A percentile compares a stretch with the other conserved stretches of the same genome.
phyloP scores from a whole-genome alignment of 2,888 invertebrate species.

The Alcis repandata region DNA sequence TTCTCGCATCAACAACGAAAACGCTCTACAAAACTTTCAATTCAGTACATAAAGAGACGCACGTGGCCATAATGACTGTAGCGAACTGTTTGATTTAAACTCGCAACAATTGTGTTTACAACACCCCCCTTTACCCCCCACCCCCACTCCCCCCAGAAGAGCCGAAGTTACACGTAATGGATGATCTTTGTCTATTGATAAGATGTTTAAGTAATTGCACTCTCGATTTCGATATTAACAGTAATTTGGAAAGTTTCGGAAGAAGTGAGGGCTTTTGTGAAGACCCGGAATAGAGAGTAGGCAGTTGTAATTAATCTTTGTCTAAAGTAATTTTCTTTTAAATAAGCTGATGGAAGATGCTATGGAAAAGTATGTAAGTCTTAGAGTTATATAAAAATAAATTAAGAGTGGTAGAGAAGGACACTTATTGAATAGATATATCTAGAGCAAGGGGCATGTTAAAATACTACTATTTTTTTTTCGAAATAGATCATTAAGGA shows the following conservation, averaged over 20 bases:
- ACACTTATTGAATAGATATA: no score
- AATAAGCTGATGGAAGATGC: not conserved
- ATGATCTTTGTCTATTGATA: conserved; percentile 52
- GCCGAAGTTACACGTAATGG: conserved; percentile 46
- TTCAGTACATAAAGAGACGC: conserved; percentile 67
- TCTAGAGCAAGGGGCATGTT: no score
- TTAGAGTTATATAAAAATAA: no score
- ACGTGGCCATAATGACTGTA: conserved; percentile 83
- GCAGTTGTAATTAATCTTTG: conserved; percentile 24
- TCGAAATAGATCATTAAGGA: no score
- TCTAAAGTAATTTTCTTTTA: not conserved
- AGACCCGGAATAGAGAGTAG: conserved; percentile 9
- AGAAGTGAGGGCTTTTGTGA: conserved; percentile 13
- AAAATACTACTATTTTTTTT: no score
- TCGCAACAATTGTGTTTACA: conserved; percentile 84
- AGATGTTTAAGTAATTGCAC: conserved; percentile 51
- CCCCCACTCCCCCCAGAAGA: conserved; percentile 20
- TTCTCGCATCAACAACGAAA: conserved; percentile 51
- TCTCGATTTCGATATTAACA: conserved; percentile 44
- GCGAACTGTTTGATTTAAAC: conserved; percentile 84
- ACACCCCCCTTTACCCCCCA: conserved; percentile 51
- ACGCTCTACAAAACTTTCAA: conserved; percentile 47
- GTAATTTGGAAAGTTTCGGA: conserved; percentile 38
- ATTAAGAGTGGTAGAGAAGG: no score
- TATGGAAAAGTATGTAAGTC: no score